phyloP scores from a whole-genome alignment of 2,888 invertebrate species.

The Drosophila pegasa region DNA sequence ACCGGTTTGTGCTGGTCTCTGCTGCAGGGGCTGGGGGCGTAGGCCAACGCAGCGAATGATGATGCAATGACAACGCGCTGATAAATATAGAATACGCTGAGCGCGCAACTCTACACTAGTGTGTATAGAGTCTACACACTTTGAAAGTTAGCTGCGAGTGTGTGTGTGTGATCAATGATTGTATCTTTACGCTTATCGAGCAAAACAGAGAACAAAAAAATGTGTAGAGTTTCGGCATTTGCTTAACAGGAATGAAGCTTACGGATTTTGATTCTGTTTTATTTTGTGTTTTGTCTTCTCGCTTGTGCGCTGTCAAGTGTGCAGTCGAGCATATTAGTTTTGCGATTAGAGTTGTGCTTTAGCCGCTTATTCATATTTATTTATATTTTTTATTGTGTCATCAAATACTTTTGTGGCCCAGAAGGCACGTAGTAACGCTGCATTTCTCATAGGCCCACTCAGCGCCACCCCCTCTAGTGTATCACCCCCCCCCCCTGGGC shows the following conservation, averaged over 20 bases:
- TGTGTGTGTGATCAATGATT: conserved; percentile 32
- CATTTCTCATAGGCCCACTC: neutral
- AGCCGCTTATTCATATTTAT: neutral
- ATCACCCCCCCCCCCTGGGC: neutral
- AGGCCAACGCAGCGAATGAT: conserved; percentile 57
- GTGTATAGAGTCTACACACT: conserved; percentile 4
- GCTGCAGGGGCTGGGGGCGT: conserved; percentile 32
- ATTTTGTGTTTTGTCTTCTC: neutral
- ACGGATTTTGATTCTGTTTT: conserved; percentile 2
- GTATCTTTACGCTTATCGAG: conserved; percentile 48
- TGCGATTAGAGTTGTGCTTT: too few species aligned
- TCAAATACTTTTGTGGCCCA: neutral
- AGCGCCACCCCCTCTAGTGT: neutral
- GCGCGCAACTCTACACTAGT: conserved; percentile 15
- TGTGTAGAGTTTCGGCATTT: conserved; percentile 14
- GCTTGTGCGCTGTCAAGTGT: too few species aligned
- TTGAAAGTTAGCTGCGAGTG: neutral
- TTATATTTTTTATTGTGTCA: conserved; percentile 1
- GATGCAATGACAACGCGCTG: conserved; percentile 64
- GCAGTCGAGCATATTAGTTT: neutral
- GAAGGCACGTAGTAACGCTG: neutral
- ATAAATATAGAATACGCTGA: conserved; percentile 69
- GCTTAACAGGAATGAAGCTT: neutral
- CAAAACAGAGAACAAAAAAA: conserved; percentile 10
- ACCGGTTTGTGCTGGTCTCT: conserved; percentile 42